A percentile compares a stretch with the other conserved stretches of the same genome.
phyloP scores from a whole-genome alignment of 2,888 invertebrate genomes.

The Andrena flavipes region DNA sequence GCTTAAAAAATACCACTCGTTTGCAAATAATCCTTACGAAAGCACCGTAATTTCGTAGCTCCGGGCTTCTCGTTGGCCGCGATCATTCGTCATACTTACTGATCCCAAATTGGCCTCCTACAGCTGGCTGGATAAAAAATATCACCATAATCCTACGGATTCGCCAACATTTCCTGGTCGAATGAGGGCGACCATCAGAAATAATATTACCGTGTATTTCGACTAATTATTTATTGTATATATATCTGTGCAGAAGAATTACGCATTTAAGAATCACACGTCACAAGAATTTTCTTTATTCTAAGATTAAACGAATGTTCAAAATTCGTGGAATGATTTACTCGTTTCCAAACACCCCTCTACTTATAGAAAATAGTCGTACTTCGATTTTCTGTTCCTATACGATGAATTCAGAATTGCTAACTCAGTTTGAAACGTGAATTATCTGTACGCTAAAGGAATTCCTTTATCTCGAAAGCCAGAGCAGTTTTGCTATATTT shows the following conservation, averaged over 20 bases:
- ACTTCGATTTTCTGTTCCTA: no score
- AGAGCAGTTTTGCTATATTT: no score
- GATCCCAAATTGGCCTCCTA: constrained; percentile 69
- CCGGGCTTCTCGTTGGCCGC: constrained; percentile 42
- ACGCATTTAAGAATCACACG: background rate
- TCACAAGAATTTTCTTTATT: no score
- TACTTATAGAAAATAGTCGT: no score
- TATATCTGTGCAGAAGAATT: background rate
- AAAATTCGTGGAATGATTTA: no score
- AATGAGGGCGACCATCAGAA: constrained; percentile 10
- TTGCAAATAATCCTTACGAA: constrained; percentile 66
- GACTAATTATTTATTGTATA: background rate
- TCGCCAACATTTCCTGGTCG: constrained; percentile 26
- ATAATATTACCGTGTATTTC: constrained; percentile 24
- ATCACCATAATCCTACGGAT: constrained; percentile 55
- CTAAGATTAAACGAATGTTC: no score
- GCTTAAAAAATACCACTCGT: constrained; percentile 69
- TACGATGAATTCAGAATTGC: no score
- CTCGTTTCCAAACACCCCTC: no score
- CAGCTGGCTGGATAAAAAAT: constrained; percentile 52
- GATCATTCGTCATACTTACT: constrained; percentile 74
- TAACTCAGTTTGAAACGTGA: no score
- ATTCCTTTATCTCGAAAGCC: no score
- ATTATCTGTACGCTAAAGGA: no score
- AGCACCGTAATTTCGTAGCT: constrained; percentile 67